Base-by-base conservation (phyloP, 1,140 invertebrate genomes). In the Pteromalus puparum region DNA sequence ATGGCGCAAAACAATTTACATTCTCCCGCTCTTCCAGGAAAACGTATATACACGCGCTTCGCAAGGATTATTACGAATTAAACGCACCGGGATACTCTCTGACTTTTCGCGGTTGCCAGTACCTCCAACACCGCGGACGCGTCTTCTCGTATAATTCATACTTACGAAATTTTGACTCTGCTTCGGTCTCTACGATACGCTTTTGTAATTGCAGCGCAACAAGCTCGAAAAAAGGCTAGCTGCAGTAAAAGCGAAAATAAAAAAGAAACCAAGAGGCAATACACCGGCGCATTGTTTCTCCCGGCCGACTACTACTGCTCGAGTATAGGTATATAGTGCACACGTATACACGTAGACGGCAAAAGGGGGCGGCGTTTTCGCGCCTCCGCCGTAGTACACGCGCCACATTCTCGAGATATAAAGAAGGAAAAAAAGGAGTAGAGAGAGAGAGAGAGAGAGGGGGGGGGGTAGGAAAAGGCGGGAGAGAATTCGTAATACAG, bases 401-500 rank as follows among this genome's bases (percentile, higher is more conserved):
- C 12, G 73, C 21, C 24, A 75, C 24, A 30, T 42, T 34, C 30
- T n/a, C 21, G 15, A 46, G 34, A 75, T n/a, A 75, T 30, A 9
- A 24, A 46, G 30, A 74, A 26, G n/a, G 18, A 67, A 72, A 28
- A 73, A 73, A 81, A 81, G 30, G 68, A 48, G 53, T 79, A n/a
- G 28, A 61, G 53, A 68, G 70, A 84, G 83, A 34, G n/a, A n/a
- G n/a, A n/a, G n/a, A n/a, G n/a, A 87, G 84, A 75, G 73, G 83
- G 83, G 81, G 85, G 73, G 83, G 83, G 81, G 85, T 81, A 87
- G 88, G 89, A 90, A 87, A 88, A 85, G 73, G 86, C 85, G 87
- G 89, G 90, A 90, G 90, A 88, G 91, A 93, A 93, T 93, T 92
- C 90, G 91, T 92, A 92, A 93, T 92, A 91, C 87, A 90, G 91